phyloP scores from a whole-genome alignment of 2,797 vertebrate genomes.

The Fistularia tabacaria region DNA sequence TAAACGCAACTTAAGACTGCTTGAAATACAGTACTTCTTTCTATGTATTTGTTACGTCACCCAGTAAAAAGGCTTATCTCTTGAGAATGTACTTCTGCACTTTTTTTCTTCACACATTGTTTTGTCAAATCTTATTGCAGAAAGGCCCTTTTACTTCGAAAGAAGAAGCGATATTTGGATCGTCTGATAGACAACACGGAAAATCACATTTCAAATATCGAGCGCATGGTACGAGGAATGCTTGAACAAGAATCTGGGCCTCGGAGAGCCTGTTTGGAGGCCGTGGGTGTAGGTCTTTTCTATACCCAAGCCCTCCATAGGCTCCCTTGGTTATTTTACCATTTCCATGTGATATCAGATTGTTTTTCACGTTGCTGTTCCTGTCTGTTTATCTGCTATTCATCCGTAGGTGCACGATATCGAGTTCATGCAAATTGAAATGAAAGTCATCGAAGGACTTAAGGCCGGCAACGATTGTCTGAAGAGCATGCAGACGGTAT shows the following conservation, averaged over 20 bases:
- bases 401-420: conserved; percentile 79
- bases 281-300: too few species aligned
- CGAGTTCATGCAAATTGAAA: conserved; percentile 93
- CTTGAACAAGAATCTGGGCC: background rate
- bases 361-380: background rate
- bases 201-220: conserved; percentile 89
- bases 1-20: conserved; percentile 48
- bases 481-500: conserved; percentile 82
- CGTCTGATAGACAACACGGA: conserved; percentile 88
- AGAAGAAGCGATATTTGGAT: conserved; percentile 91
- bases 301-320: too few species aligned
- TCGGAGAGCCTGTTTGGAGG: too few species aligned
- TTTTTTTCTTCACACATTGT: background rate
- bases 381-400: conserved; percentile 12
- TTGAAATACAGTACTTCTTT: too few species aligned
- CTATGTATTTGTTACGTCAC: background rate
- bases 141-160: conserved; percentile 86
- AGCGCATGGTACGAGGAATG: conserved; percentile 79
- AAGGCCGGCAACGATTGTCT: conserved; percentile 93
- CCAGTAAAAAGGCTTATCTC: background rate
- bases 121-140: conserved; percentile 58
- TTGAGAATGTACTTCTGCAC: background rate
- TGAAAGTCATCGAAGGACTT: conserved; percentile 90
- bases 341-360: too few species aligned
- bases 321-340: too few species aligned